Conservation (phyloP, 2,888 invertebrate species). For the Clostera curtula region DNA sequence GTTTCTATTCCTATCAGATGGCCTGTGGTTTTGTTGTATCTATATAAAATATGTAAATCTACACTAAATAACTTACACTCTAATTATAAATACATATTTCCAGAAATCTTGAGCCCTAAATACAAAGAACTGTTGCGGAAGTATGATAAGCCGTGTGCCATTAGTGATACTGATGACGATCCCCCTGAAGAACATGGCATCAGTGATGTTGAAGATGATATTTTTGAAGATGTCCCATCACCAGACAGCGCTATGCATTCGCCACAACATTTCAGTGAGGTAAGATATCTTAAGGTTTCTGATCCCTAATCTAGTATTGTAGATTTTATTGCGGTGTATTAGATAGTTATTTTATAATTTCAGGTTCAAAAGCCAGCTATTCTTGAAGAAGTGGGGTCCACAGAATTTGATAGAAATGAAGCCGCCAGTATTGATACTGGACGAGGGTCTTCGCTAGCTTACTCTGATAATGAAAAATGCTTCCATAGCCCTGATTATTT, state of each 20-base stretch:
- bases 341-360: conserved; percentile 2
- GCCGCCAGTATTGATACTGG: conserved; percentile 53
- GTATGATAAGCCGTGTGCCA: conserved; percentile 23
- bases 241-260: conserved; percentile 6
- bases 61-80: too few species aligned
- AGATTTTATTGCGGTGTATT: not conserved
- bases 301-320: not conserved
- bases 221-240: conserved; percentile 16
- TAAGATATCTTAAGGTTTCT: conserved; percentile 6
- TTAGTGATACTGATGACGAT: conserved; percentile 13
- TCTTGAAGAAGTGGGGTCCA: conserved; percentile 4
- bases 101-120: conserved; percentile 29
- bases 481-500: conserved; percentile 48
- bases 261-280: conserved; percentile 5
- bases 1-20: too few species aligned
- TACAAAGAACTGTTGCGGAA: conserved; percentile 25
- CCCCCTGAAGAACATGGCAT: conserved; percentile 15
- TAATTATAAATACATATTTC: conserved; percentile 18
- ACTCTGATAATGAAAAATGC: conserved; percentile 51
- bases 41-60: too few species aligned
- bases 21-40: too few species aligned
- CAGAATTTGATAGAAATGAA: conserved; percentile 24
- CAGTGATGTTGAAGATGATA: conserved; percentile 23
- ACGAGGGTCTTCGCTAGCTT: conserved; percentile 53
- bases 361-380: conserved; percentile 7